Evolutionary conservation across 1,140 invertebrate genomes (phyloP).

Genomic region (Rhizoglyphus robini): DNA sequence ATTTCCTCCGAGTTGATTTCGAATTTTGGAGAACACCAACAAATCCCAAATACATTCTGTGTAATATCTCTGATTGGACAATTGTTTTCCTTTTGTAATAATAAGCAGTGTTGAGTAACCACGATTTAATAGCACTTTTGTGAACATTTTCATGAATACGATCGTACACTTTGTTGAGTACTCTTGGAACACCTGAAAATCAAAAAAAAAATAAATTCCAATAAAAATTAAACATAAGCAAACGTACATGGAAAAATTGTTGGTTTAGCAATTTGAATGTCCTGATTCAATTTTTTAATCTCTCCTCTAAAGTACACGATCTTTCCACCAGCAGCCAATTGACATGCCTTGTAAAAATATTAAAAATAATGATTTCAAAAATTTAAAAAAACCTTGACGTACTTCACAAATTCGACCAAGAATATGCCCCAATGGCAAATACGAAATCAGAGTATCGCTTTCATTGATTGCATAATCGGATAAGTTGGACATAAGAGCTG

Average conservation of each 20-base stretch:
- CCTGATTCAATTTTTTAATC: constrained; percentile 36
- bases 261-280: constrained; percentile 39
- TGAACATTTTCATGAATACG: constrained; percentile 51
- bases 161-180: constrained; percentile 85
- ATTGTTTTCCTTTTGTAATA: constrained; percentile 69
- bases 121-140: constrained; percentile 56
- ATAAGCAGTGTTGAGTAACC: constrained; percentile 66
- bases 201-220: constrained; percentile 40
- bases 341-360: not conserved
- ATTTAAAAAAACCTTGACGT: constrained; percentile 17
- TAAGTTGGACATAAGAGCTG: constrained; percentile 60
- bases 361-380: not conserved
- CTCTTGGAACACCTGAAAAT: constrained; percentile 78
- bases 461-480: constrained; percentile 37
- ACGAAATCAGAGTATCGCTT: constrained; percentile 74
- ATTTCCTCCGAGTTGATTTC: constrained; percentile 33
- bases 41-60: constrained; percentile 36
- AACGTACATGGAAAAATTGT: constrained; percentile 40
- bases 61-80: constrained; percentile 46
- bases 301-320: constrained; percentile 42
- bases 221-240: constrained; percentile 34
- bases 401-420: constrained; percentile 79
- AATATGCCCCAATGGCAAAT: constrained; percentile 92
- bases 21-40: constrained; percentile 35
- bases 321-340: constrained; percentile 31